Evolutionary conservation across 2,113 vertebrate genomes (phyloP).

Genomic region (Myrmophylax atrothorax): DNA sequence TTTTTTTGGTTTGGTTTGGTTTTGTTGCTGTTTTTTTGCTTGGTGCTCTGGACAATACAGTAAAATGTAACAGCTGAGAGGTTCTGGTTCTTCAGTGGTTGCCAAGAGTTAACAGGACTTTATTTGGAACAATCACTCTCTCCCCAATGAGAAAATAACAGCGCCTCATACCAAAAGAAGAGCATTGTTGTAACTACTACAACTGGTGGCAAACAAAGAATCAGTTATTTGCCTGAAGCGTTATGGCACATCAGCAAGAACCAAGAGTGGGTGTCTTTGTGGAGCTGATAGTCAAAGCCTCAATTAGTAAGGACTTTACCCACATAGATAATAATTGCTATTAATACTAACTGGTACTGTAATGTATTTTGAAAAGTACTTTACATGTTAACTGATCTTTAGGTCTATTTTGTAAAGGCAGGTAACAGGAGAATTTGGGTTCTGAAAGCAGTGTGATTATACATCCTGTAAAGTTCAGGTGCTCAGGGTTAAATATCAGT

Average conservation of each 20-base stretch:
- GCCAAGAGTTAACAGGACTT: conserved; percentile 15
- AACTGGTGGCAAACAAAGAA: conserved; percentile 18
- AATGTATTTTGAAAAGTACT: background rate
- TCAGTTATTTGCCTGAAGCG: conserved; percentile 20
- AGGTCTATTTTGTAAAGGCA: background rate
- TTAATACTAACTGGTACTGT: background rate
- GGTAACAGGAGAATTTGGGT: background rate
- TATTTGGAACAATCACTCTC: background rate
- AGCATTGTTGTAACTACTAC: background rate
- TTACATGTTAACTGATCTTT: background rate
- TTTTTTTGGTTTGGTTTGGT: background rate
- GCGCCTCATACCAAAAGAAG: background rate
- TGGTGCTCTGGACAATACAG: background rate
- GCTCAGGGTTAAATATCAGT: background rate
- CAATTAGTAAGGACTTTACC: conserved; percentile 9
- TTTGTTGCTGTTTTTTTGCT: background rate
- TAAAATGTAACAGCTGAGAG: background rate
- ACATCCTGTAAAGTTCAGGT: background rate
- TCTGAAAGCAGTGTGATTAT: background rate
- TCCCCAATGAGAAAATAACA: background rate
- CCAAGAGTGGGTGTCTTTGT: conserved; percentile 19
- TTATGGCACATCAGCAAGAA: background rate
- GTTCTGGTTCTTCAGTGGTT: background rate
- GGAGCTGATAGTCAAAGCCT: conserved; percentile 1
- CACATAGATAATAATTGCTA: background rate